These are phyloP conservation scores for Fissipunctia ypsillon DNA, from an alignment of 2,888 invertebrate genomes.

Conservation along the genomic window DNA sequence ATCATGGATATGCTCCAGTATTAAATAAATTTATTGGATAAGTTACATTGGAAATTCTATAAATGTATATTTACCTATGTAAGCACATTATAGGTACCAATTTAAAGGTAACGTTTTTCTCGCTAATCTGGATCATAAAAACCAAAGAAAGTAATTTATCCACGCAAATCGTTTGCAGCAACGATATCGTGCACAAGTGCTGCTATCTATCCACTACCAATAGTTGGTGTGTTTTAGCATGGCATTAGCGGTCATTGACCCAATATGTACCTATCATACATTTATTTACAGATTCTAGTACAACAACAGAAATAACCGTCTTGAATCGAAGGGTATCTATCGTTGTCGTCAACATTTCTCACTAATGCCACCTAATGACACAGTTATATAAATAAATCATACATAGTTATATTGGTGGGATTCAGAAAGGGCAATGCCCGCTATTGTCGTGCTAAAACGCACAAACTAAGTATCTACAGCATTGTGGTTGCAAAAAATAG, in stretches of 20 bases:
- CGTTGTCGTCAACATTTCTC: not conserved
- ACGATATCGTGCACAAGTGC: not conserved
- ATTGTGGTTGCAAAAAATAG: not conserved
- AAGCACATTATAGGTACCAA: not conserved
- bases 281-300: not conserved
- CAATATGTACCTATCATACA: not conserved
- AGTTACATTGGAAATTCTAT: conserved; percentile 21
- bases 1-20: conserved; percentile 64
- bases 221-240: not conserved
- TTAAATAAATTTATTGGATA: conserved; percentile 55
- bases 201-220: not conserved
- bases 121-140: conserved; percentile 5
- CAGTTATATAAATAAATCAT: not conserved
- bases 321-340: not conserved
- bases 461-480: not conserved
- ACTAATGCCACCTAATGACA: too few relatives aligned
- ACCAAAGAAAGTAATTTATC: not conserved
- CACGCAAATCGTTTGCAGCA: not conserved
- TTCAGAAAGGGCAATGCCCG: not conserved
- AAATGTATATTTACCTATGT: not conserved
- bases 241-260: not conserved
- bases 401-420: not conserved
- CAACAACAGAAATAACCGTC: not conserved
- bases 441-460: not conserved
- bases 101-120: conserved; percentile 1